phyloP scores from a whole-genome alignment of 2,113 vertebrate species.

The Coryphaenoides rupestris region DNA sequence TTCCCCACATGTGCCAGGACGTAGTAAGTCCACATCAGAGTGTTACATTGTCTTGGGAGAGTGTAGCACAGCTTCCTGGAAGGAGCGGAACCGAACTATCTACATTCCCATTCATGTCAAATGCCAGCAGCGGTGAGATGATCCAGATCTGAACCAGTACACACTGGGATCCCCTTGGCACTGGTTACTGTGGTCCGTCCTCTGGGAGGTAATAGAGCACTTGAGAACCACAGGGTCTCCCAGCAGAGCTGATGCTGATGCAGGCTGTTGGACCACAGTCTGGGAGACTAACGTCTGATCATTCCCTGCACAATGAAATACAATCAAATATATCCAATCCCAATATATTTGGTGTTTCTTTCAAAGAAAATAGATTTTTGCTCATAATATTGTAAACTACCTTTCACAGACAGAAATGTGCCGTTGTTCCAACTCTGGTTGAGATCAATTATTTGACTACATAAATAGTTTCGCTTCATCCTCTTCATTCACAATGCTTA shows the following conservation, averaged over 20 bases:
- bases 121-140: no score
- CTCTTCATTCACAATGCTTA: conserved; percentile 40
- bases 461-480: conserved; percentile 38
- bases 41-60: no score
- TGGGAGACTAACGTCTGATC: background rate
- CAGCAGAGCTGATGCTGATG: background rate
- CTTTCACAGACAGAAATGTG: conserved; percentile 34
- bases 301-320: conserved; percentile 15
- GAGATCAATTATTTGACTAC: no score
- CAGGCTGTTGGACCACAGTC: conserved; percentile 15
- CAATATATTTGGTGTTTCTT: background rate
- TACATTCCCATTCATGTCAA: conserved; percentile 5
- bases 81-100: no score
- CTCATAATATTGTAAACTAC: conserved; percentile 23
- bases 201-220: background rate
- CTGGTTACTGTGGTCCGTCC: no score
- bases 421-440: conserved; percentile 11
- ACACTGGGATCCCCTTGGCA: no score
- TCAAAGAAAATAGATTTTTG: no score
- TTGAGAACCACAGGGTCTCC: conserved; percentile 28
- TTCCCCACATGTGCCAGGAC: no score
- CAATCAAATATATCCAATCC: background rate
- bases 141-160: no score
- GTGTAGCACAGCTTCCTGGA: no score
- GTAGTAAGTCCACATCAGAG: no score